Base-by-base conservation (phyloP, 2,797 vertebrate species). In the Notolabrus celidotus region DNA sequence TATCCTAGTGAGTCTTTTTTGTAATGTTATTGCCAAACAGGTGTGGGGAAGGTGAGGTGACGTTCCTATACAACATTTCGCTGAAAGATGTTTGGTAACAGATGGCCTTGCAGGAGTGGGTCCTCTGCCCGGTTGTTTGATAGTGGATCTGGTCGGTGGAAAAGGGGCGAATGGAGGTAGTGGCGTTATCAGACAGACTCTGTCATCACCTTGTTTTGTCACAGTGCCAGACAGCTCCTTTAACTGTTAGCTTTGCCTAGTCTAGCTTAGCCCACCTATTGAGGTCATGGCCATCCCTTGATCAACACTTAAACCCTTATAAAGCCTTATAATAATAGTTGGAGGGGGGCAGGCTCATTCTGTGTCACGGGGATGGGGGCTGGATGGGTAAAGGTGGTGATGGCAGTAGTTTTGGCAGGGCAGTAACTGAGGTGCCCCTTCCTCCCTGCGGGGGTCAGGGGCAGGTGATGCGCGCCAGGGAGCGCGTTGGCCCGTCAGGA, bases 271-370 rank as follows among this genome's bases (percentile, higher is more conserved):
- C 84, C 77, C 23, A 71, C 77, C 68, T 71, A 78, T 79, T 76
- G 84, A 84, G 82, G 89, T 89, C 89, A 90, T 27, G 74, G 80
- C 80, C 84, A 36, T 71, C 69, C 67, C 74, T 71, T 80, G 89
- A 89, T 92, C 85, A 86, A 72, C 86, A 56, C 83, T 79, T 82
- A 90, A 92, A 88, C 68, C 91, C 89, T 84, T 89, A 92, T 92
- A 92, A 93, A 94, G 90, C 84, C 90, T 86, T n/a, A 83, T 83
- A 83, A 90, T 89, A 86, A 90, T 84, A 89, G 79, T 75, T 76
- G 82, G 38, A 58, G 51, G 58, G 56, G 72, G 58, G 19, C 59
- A 45, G 54, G 77, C 58, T 81, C 69, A 73, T 74, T 85, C 63
- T 90, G 72, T 80, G 63, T 74, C 72, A 80, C 19, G 20, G 54